Evolutionary conservation across 2,888 invertebrate species (phyloP).

Genomic region (Chorisops tibialis): DNA sequence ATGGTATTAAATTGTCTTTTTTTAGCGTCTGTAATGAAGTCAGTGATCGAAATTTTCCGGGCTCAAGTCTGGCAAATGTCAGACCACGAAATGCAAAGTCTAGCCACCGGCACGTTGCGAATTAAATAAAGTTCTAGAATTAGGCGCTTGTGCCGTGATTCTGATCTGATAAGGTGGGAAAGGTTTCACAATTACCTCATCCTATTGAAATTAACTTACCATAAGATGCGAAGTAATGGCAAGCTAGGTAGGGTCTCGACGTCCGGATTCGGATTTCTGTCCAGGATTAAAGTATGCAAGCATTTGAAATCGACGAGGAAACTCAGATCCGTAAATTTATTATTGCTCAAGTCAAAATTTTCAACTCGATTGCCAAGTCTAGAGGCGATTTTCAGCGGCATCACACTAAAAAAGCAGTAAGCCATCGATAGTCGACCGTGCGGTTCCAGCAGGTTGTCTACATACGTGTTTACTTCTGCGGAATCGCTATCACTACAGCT

Average conservation of each 20-base stretch:
- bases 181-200: neutral
- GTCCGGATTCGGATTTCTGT: neutral
- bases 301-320: neutral
- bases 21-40: too few species aligned
- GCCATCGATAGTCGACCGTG: neutral
- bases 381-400: neutral
- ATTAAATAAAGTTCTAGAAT: too few species aligned
- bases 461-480: neutral
- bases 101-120: too few species aligned
- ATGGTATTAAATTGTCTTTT: too few species aligned
- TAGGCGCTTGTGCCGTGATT: too few species aligned
- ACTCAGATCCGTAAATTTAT: neutral
- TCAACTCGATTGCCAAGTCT: neutral
- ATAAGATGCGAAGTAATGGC: conserved; percentile 1
- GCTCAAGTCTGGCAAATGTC: too few species aligned
- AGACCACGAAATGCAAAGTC: too few species aligned
- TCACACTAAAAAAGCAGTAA: neutral
- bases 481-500: too few species aligned
- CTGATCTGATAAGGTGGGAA: too few species aligned
- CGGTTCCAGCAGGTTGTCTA: neutral
- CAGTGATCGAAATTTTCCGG: too few species aligned
- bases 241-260: neutral
- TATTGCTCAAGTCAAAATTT: neutral
- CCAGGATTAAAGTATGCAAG: conserved; percentile 6
- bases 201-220: conserved; percentile 2